Base-by-base conservation (phyloP, 2,113 vertebrate species). In the Pseudorectes ferrugineus region DNA sequence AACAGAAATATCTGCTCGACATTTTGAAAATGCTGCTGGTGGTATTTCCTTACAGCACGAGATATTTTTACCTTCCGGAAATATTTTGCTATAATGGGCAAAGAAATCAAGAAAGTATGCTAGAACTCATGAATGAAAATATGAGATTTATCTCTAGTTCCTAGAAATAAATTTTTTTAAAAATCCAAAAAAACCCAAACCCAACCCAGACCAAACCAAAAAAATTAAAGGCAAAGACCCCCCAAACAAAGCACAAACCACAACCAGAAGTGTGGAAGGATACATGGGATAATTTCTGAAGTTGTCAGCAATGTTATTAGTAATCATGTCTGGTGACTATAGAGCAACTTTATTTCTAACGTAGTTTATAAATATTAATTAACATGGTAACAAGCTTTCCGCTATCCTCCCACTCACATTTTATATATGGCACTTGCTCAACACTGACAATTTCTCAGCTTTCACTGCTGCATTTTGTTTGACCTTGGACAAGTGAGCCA, bases 401-500 rank as follows among this genome's bases (percentile, higher is more conserved):
- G 0, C 70, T 84, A 38, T 80, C 78, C 46, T 93, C 94, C 88
- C 70, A 35, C 70, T 95, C 85, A 36, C 21, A 18, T 75, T 73
- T 89, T 75, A 26, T 81, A 21, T 31, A 24, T 57, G 74, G 59
- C 62, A 63, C 48, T 91, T 89, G 40, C 83, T 96, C 48, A 67
- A 9, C 5, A 8, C 55, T 85, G 1, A 88, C 76, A 55, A 45
- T 86, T 93, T 93, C 75, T 96, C 8, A 57, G 4, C 68, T 94
- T 88, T 94, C 79, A 42, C 38, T 92, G 78, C 65, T 92, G 89
- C 48, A 28, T 96, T 94, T 94, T 81, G 75, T 79, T 93, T 94
- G 90, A 95, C 92, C 92, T 96, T 86, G 90, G 40, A 88, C 75
- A 95, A 86, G 72, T 92, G 74, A 90, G 59, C 84, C 25, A 58